These are phyloP conservation scores for Embiotoca jacksoni DNA, from an alignment of 2,113 vertebrate genomes.

Conservation along the genomic window DNA sequence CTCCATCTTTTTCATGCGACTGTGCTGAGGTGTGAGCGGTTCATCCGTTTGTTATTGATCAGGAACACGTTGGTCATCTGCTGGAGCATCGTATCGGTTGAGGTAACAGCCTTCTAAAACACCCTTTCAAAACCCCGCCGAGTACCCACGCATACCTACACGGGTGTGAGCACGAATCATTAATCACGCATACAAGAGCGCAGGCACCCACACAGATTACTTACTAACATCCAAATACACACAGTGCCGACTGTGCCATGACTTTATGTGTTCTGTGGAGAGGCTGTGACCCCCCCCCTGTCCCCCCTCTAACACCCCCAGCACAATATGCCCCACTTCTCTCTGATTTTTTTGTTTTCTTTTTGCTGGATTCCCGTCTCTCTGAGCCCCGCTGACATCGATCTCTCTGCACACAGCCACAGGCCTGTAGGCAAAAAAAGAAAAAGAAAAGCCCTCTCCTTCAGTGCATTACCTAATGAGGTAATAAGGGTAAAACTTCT, in stretches of 20 bases:
- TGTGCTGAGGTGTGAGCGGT: neutral
- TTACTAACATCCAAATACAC: constrained; percentile 29
- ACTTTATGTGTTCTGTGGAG: constrained; percentile 29
- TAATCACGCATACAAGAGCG: constrained; percentile 40
- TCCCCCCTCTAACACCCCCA: constrained; percentile 53
- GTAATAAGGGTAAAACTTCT: constrained; percentile 66
- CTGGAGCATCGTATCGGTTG: neutral
- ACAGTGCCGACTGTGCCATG: constrained; percentile 8
- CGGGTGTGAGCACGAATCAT: constrained; percentile 17
- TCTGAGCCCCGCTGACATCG: constrained; percentile 16
- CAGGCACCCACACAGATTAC: constrained; percentile 49
- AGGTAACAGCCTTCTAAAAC: constrained; percentile 19
- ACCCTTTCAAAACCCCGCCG: neutral
- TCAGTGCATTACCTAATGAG: constrained; percentile 61
- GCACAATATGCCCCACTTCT: constrained; percentile 53
- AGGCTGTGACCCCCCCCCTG: constrained; percentile 77
- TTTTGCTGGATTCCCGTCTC: constrained; percentile 1
- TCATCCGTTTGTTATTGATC: neutral
- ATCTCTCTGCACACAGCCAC: constrained; percentile 42
- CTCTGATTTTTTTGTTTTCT: neutral
- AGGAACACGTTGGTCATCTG: no score
- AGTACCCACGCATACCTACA: constrained; percentile 33
- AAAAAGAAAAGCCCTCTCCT: constrained; percentile 16
- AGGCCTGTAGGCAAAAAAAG: constrained; percentile 17
- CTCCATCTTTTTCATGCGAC: no score